A percentile compares a stretch with the other conserved stretches of the same genome.
Conservation (phyloP, 2,888 invertebrate species). For the Trachelus troglodyta region DNA sequence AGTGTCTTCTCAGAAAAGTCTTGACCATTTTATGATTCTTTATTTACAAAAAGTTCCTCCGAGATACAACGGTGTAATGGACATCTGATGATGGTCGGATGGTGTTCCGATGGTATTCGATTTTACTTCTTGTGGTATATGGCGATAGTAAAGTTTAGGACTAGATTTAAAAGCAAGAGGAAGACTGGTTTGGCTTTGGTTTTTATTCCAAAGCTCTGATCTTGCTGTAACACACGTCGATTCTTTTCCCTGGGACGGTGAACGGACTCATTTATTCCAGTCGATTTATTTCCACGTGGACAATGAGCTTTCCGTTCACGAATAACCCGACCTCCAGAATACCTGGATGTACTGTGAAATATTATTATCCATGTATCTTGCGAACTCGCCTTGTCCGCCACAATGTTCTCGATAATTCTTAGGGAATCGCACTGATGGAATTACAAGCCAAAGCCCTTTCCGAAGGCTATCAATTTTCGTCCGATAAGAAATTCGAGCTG, state of each 20-base stretch:
- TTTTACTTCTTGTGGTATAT: not conserved
- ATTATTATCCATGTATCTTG: not conserved
- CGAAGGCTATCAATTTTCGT: not conserved
- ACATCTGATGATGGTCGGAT: not conserved
- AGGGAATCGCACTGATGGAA: not conserved
- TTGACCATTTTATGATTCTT: not conserved
- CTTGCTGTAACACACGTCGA: not conserved
- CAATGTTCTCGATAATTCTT: not conserved
- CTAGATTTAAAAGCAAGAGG: not conserved
- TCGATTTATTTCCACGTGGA: slow-evolving; percentile 3
- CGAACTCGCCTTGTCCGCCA: not conserved
- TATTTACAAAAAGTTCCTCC: not conserved
- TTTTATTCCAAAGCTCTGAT: not conserved
- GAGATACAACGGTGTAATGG: too few relatives aligned
- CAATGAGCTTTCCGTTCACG: slow-evolving; percentile 6
- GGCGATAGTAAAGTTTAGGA: not conserved
- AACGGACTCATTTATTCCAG: not conserved
- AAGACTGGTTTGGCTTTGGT: not conserved
- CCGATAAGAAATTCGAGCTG: slow-evolving; percentile 24
- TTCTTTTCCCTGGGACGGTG: not conserved
- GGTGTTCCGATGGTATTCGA: not conserved
- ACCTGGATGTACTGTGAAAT: not conserved
- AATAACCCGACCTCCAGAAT: not conserved
- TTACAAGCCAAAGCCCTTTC: not conserved
- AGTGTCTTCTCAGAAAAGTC: not conserved